Evolutionary conservation across 2,797 vertebrate species (phyloP), one percentile per base, ranked within the genome.

Genomic region (Scomberomorus guttatus): DNA sequence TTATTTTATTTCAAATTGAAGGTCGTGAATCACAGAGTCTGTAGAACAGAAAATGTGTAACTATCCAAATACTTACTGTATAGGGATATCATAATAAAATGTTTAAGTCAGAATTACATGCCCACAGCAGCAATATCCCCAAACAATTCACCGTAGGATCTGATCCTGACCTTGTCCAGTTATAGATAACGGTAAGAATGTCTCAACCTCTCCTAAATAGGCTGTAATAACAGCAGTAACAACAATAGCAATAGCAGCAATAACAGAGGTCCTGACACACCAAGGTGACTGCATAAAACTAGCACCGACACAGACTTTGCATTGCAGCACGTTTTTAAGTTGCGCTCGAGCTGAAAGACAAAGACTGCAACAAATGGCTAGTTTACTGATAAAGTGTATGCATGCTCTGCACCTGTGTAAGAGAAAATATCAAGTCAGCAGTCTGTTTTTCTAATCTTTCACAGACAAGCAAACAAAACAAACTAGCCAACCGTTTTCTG

Each of bases 371-470:
- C 29, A 18, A 32, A 57, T 1, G 17, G 18, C 27, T 25, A 20
- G 29, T n/a, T 44, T 7, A 20, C 20, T 42, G 56, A 63, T 51
- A 5, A 34, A 7, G 46, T 39, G 34, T n/a, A 14, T 65, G 51
- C 20, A 13, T 18, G 44, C 13, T 63, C n/a, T 22, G 8, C n/a
- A 34, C 50, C 34, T 71, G 9, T 34, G 27, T 48, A 20, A 4
- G 2, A 42, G 25, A 56, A 66, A 57, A 76, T 25, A 56, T 71
- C 39, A 24, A 32, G 27, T 46, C 13, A 75, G 66, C 37, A 20
- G 20, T 22, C 60, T 59, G 65, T 13, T 34, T 64, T 52, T 8
- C 15, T 57, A 18, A 57, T 51, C 12, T 3, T 10, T 27, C 64
- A 9, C 50, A 32, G 1, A 24, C 11, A 29, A 24, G 42, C 57